Conservation (phyloP, 1,140 invertebrate genomes). For the Ephestia elutella region DNA sequence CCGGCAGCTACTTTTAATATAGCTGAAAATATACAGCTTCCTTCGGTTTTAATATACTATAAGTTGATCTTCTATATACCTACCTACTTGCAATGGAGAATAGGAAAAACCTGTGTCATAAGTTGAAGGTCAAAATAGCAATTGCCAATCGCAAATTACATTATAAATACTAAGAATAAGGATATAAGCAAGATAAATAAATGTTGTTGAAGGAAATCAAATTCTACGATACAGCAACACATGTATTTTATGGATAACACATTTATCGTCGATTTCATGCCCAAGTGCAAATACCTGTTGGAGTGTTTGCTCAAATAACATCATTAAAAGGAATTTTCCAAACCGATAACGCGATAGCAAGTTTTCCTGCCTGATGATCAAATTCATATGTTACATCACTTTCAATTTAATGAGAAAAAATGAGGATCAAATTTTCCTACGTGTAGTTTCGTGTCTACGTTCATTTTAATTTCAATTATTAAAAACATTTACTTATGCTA, state of each 20-base stretch:
- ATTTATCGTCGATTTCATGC: too few species aligned
- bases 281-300: background rate
- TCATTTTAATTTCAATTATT: too few species aligned
- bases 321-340: background rate
- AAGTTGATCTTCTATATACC: too few species aligned
- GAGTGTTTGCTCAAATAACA: background rate
- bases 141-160: background rate
- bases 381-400: background rate
- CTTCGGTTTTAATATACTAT: background rate
- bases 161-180: background rate
- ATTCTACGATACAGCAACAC: too few species aligned
- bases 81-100: background rate
- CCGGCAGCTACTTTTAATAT: too few species aligned
- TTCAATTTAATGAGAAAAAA: background rate
- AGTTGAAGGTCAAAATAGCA: background rate
- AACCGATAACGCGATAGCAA: background rate
- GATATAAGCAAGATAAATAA: too few species aligned
- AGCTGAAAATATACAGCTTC: too few species aligned
- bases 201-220: too few species aligned
- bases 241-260: too few species aligned
- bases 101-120: background rate
- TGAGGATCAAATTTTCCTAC: too few species aligned
- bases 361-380: background rate
- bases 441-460: too few species aligned
- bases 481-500: too few species aligned